These are phyloP conservation scores for Aspiorhynchus laticeps DNA, from an alignment of 2,113 vertebrate species.

Conservation along the genomic window DNA sequence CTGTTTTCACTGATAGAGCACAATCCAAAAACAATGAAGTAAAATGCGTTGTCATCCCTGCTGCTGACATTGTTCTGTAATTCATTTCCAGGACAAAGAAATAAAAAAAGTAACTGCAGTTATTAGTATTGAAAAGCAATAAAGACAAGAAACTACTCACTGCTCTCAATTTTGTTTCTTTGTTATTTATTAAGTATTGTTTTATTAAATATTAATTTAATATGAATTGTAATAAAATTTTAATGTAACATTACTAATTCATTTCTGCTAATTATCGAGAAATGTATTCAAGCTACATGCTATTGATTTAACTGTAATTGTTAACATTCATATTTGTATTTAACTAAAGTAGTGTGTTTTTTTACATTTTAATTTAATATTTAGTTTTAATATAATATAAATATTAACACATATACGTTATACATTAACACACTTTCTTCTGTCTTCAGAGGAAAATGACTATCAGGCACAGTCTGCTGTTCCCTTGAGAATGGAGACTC, in stretches of 20 bases:
- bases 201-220: neutral
- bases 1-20: neutral
- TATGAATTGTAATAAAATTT: neutral
- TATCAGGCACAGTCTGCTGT: conserved; percentile 92
- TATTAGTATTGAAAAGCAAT: neutral
- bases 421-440: neutral
- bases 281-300: neutral
- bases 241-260: neutral
- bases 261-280: neutral
- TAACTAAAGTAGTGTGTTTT: neutral
- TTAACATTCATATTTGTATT: neutral
- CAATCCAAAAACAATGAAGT: conserved; percentile 11
- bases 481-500: conserved; percentile 87
- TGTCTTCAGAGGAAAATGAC: conserved; percentile 77
- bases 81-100: no score
- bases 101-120: neutral
- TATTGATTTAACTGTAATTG: neutral
- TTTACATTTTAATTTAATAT: neutral
- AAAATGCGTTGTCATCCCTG: neutral
- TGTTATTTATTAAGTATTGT: neutral
- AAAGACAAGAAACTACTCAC: neutral
- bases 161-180: neutral
- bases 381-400: neutral
- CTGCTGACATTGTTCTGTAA: neutral
- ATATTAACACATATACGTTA: neutral